A percentile compares a stretch with the other conserved stretches of the same genome.
These are phyloP conservation scores for Pseudois nayaur DNA, from an alignment of 2,113 vertebrate species.

Conservation along the genomic window DNA sequence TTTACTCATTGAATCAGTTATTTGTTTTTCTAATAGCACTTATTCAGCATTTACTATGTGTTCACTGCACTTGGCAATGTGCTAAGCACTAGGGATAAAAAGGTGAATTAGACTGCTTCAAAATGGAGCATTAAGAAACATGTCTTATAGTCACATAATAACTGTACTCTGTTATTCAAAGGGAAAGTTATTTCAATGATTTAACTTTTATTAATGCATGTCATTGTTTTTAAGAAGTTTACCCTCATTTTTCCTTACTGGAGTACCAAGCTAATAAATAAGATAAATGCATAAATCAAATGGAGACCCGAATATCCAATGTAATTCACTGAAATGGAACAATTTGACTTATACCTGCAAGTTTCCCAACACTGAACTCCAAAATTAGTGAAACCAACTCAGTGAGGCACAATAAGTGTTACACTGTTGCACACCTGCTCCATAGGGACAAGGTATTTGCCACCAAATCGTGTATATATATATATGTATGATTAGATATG, in stretches of 20 bases:
- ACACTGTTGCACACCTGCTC: too few relatives aligned
- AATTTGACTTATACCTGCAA: not conserved
- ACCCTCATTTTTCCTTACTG: not conserved
- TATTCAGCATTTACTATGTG: not conserved
- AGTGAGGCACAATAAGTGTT: not conserved
- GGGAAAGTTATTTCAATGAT: not conserved
- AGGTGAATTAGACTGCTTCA: not conserved
- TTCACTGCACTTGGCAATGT: not conserved
- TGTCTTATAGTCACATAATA: not conserved
- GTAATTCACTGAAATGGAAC: not conserved
- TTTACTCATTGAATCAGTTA: not conserved
- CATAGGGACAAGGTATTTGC: not conserved
- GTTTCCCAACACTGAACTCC: not conserved
- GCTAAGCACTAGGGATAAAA: not conserved
- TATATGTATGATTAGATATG: too few relatives aligned
- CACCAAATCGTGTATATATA: too few relatives aligned
- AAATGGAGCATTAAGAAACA: not conserved
- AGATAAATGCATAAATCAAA: not conserved
- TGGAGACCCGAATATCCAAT: not conserved
- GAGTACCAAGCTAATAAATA: not conserved
- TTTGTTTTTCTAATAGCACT: not conserved
- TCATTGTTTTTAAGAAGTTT: not conserved
- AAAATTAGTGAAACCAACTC: not conserved
- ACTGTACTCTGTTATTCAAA: not conserved
- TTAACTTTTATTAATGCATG: slow-evolving; percentile 11